phyloP scores from a whole-genome alignment of 2,888 invertebrate genomes.

The Diplazon laetatorius region DNA sequence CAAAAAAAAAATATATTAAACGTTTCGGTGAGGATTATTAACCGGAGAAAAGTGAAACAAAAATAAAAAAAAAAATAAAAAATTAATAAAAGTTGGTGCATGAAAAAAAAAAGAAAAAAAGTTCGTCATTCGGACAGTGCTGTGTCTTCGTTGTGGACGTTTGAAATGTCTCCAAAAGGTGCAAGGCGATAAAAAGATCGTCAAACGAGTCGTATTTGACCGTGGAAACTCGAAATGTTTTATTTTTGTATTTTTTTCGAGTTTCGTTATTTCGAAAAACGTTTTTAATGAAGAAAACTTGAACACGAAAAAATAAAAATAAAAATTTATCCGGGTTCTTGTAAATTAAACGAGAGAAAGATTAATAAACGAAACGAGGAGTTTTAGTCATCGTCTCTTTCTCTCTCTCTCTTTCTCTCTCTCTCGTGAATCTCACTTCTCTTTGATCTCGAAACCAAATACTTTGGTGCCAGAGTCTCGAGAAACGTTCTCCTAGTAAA shows the following conservation, averaged over 20 bases:
- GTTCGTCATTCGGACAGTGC: conserved; percentile 4
- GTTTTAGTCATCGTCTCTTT: conserved; percentile 25
- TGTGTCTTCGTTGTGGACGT: background rate
- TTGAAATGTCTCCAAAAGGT: conserved; percentile 23
- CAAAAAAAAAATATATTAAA: too few relatives aligned
- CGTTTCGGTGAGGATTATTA: conserved; percentile 19
- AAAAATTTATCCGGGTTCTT: conserved; percentile 48
- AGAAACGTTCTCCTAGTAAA: background rate
- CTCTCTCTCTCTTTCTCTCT: conserved; percentile 40
- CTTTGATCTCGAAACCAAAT: conserved; percentile 60
- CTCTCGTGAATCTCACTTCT: conserved; percentile 43
- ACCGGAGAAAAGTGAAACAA: conserved; percentile 35
- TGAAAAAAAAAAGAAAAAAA: conserved; percentile 4
- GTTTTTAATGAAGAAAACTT: conserved; percentile 47
- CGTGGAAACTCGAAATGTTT: conserved; percentile 10
- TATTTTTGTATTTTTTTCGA: conserved; percentile 5
- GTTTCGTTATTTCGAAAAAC: too few relatives aligned
- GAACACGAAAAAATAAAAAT: too few relatives aligned
- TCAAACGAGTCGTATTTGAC: conserved; percentile 10
- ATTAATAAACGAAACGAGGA: too few relatives aligned
- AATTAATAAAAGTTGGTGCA: conserved; percentile 28
- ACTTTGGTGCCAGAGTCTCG: conserved; percentile 44
- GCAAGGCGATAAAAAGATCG: conserved; percentile 7
- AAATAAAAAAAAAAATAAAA: too few relatives aligned
- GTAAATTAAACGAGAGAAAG: conserved; percentile 50